Evolutionary conservation across 2,113 vertebrate species (phyloP), one percentile per base, ranked within the genome.

Genomic region (Galemys pyrenaicus): DNA sequence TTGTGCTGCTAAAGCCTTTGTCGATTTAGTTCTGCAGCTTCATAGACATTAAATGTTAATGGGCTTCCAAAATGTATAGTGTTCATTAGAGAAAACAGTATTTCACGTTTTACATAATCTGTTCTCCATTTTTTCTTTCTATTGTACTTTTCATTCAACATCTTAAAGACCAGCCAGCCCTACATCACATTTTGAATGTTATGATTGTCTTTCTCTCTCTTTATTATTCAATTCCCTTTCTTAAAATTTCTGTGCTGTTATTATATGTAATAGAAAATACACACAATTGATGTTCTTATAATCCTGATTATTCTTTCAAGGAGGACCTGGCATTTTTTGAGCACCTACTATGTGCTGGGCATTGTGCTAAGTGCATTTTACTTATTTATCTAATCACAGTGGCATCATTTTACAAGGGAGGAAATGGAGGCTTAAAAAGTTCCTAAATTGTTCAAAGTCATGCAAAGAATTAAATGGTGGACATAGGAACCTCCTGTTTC

Each of bases 21-120:
- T 95, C 77, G 89, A 88, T 96, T 94, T 65, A 89, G 32, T 92
- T 95, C 75, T 94, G 84, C 95, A 92, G 86, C 44, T 67, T 95
- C 82, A 83, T 68, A 92, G 88, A 83, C 35, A 22, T 67, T 82
- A 78, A 95, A 68, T 90, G 67, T 84, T 88, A 44, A 68, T 73
- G 51, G 65, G 75, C 65, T 94, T 91, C 60, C 28, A 67, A 78
- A 87, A 80, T 91, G n/a, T 68, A 19, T 64, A 85, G 32, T 13
- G 49, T 84, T 94, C 75, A 85, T 89, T 85, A 87, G 81, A 32
- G 56, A 89, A 88, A 93, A 78, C 28, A 88, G 19, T 81, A 81
- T 94, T 89, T 94, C 32, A 80, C 60, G 32, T 93, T 84, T 89
- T 87, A 51, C 26, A 85, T 62, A 89, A 44, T 91, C 54, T 58